phyloP scores from a whole-genome alignment of 2,113 vertebrate species.

The Mastomys coucha region DNA sequence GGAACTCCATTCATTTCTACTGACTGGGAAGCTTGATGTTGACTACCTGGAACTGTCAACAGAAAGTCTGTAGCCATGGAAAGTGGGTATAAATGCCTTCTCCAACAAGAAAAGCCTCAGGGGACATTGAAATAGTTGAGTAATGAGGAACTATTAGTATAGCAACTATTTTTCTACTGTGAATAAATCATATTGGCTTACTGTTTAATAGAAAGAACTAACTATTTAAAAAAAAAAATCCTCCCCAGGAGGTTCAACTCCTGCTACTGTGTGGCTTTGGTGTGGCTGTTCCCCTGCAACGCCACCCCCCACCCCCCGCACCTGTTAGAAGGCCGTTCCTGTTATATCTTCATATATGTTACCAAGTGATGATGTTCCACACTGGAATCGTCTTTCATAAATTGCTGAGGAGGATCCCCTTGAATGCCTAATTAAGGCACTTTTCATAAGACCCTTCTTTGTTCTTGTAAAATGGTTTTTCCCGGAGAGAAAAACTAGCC shows the following conservation, averaged over 20 bases:
- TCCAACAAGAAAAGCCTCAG: not conserved
- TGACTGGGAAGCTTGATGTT: not conserved
- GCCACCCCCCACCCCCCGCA: not conserved
- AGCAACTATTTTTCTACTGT: not conserved
- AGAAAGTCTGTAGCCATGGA: not conserved
- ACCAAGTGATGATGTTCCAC: not conserved
- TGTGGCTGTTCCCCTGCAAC: not conserved
- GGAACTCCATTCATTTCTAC: not conserved
- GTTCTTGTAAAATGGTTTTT: not conserved
- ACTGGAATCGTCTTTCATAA: not conserved
- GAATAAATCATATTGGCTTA: not conserved
- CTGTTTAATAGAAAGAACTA: conserved; percentile 30
- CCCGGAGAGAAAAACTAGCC: not conserved
- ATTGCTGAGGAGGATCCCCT: not conserved
- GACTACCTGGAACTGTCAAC: not conserved
- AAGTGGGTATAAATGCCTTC: not conserved
- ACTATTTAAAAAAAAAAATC: not conserved
- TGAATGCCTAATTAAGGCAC: not conserved
- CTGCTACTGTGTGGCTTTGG: not conserved
- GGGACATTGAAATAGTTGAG: not conserved
- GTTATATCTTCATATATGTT: not conserved
- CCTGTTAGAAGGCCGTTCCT: not conserved
- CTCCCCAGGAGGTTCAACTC: not conserved
- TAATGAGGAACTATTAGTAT: not conserved
- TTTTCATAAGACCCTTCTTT: not conserved